A percentile compares a stretch with the other conserved stretches of the same genome.
Conservation (phyloP, 2,888 invertebrate species). For the Trilocha varians region DNA sequence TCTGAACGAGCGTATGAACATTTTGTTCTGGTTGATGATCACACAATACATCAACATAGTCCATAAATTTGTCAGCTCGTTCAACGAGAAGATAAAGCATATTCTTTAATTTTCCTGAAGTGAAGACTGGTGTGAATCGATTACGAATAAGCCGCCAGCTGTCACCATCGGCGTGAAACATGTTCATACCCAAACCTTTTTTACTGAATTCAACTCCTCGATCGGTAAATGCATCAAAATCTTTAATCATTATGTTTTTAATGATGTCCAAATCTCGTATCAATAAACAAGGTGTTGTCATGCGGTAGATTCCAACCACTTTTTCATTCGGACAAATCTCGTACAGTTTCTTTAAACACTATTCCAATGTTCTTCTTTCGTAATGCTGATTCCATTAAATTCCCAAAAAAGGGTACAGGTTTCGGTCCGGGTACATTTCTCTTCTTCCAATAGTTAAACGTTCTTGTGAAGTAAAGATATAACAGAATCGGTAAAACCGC, state of each 20-base stretch:
- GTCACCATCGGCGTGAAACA: slow-evolving; percentile 38
- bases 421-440: slow-evolving; percentile 28
- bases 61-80: slow-evolving; percentile 25
- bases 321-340: slow-evolving; percentile 32
- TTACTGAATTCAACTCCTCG: slow-evolving; percentile 35
- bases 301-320: slow-evolving; percentile 37
- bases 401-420: slow-evolving; percentile 34
- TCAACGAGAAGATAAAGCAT: slow-evolving; percentile 37
- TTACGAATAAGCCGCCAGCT: slow-evolving; percentile 35
- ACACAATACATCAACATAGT: slow-evolving; percentile 17
- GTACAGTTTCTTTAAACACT: slow-evolving; percentile 28
- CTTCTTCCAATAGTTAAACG: slow-evolving; percentile 37
- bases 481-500: slow-evolving; percentile 9
- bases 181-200: slow-evolving; percentile 31
- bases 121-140: slow-evolving; percentile 40
- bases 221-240: slow-evolving; percentile 36
- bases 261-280: slow-evolving; percentile 39
- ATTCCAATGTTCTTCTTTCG: slow-evolving; percentile 18
- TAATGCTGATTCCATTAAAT: slow-evolving; percentile 24
- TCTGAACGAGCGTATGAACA: slow-evolving; percentile 23
- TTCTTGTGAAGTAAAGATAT: slow-evolving; percentile 32
- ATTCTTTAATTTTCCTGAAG: slow-evolving; percentile 42
- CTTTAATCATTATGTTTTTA: slow-evolving; percentile 40
- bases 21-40: slow-evolving; percentile 20
- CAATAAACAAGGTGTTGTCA: slow-evolving; percentile 32